Percentiles rank a stretch among this genome's conserved stretches.
phyloP scores from a whole-genome alignment of 2,888 invertebrate genomes.

The Crossocerus cetratus region DNA sequence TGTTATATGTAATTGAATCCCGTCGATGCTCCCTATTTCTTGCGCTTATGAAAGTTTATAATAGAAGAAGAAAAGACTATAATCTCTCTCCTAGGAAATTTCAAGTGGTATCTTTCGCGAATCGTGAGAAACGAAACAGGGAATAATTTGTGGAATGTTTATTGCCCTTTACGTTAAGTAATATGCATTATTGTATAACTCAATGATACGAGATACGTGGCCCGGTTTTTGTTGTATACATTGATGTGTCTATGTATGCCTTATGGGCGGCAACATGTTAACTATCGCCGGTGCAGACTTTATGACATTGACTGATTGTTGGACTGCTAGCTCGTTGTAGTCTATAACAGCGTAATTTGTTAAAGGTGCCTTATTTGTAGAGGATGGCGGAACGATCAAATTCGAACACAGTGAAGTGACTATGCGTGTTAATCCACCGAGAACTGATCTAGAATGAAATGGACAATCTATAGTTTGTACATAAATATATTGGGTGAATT shows the following conservation, averaged over 20 bases:
- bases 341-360: conserved; percentile 74
- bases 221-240: conserved; percentile 53
- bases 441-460: conserved; percentile 60
- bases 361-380: conserved; percentile 77
- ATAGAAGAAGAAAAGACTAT: background rate
- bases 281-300: conserved; percentile 64
- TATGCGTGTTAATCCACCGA: conserved; percentile 63
- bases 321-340: conserved; percentile 67
- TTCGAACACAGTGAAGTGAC: conserved; percentile 66
- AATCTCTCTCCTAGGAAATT: background rate
- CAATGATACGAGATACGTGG: no score
- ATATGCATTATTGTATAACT: conserved; percentile 49
- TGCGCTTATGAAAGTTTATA: background rate
- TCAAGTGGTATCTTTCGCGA: background rate
- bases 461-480: conserved; percentile 72
- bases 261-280: conserved; percentile 66
- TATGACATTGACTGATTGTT: conserved; percentile 63
- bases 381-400: conserved; percentile 59
- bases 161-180: conserved; percentile 53
- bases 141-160: conserved; percentile 58
- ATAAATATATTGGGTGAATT: conserved; percentile 64
- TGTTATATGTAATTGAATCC: background rate
- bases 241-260: conserved; percentile 62
- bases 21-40: background rate
- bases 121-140: conserved; percentile 43